These are phyloP conservation scores for Carassius carassius DNA, from an alignment of 2,113 vertebrate genomes.

Conservation along the genomic window DNA sequence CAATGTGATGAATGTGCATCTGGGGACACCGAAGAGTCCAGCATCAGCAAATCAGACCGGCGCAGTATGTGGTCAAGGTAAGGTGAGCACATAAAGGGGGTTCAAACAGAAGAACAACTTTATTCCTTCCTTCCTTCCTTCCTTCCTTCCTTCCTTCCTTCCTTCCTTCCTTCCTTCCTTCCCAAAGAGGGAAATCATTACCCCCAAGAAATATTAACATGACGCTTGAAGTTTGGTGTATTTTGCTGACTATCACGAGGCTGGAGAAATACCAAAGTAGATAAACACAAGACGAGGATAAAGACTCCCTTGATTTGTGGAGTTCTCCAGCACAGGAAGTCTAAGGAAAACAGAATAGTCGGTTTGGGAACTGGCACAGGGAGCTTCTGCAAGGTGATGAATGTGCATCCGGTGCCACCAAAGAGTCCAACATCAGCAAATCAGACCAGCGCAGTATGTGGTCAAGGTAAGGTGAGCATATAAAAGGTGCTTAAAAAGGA, in stretches of 20 bases:
- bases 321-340: neutral
- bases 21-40: conserved; percentile 7
- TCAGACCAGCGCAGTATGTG: conserved; percentile 7
- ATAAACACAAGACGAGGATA: neutral
- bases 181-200: neutral
- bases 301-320: neutral
- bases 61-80: conserved; percentile 34
- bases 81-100: neutral
- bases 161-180: no score
- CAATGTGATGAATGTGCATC: conserved; percentile 40
- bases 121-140: no score
- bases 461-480: conserved; percentile 37
- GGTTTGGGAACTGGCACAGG: neutral
- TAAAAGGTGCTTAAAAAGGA: neutral
- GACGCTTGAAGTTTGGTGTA: conserved; percentile 22
- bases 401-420: conserved; percentile 23
- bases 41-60: conserved; percentile 44
- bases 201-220: neutral
- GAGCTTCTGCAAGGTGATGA: conserved; percentile 36
- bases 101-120: neutral
- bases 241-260: neutral
- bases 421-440: conserved; percentile 49
- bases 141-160: no score
- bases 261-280: neutral
- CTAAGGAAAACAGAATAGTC: conserved; percentile 1